phyloP scores from a whole-genome alignment of 2,113 vertebrate genomes.

The Sebastes fasciatus region DNA sequence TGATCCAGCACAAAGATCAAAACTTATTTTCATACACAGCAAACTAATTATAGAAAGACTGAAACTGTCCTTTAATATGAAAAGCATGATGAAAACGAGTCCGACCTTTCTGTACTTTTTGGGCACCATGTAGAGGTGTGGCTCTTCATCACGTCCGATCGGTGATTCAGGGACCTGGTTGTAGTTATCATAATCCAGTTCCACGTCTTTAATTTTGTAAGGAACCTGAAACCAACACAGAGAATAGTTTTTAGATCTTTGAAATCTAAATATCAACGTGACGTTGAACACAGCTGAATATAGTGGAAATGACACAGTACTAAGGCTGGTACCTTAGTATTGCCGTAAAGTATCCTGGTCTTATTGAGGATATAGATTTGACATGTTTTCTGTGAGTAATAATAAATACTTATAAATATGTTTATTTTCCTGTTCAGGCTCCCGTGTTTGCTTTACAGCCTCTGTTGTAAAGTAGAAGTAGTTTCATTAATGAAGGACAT shows the following conservation, averaged over 20 bases:
- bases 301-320: neutral
- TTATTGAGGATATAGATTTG: too few relatives aligned
- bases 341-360: too few relatives aligned
- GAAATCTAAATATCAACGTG: neutral
- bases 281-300: neutral
- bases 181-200: conserved; percentile 95
- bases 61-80: neutral
- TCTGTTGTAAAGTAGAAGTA: too few relatives aligned
- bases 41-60: neutral
- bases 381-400: too few relatives aligned
- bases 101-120: conserved; percentile 98
- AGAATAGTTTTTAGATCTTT: neutral
- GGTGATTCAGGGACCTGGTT: conserved; percentile 96
- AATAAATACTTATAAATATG: too few relatives aligned
- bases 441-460: too few relatives aligned
- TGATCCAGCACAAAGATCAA: conserved; percentile 59
- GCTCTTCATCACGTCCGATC: conserved; percentile 94
- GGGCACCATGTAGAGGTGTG: conserved; percentile 95
- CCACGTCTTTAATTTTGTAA: conserved; percentile 93
- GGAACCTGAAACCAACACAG: conserved; percentile 87
- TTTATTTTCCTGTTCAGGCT: too few relatives aligned
- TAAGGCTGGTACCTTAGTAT: neutral
- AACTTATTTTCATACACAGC: neutral
- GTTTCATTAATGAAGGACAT: too few relatives aligned
- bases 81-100: neutral